Base-by-base conservation (phyloP, 2,888 invertebrate species). In the Acanthosoma haemorrhoidale region DNA sequence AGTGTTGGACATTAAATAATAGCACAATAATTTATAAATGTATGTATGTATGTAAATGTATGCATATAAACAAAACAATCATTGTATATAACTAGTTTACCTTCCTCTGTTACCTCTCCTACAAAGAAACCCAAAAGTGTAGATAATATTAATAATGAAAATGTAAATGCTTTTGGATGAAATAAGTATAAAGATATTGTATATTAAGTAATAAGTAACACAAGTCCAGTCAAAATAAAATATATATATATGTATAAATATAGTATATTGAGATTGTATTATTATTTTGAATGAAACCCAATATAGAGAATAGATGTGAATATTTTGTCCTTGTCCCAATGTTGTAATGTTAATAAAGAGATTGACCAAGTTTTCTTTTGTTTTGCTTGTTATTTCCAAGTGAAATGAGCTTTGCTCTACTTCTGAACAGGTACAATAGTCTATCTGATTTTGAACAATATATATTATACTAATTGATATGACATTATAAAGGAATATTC, bases 251-350 rank as follows among this genome's bases (percentile, higher is more conserved):
- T 66, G 41, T 51, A 66, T 43, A 66, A 51, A 66, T 66, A 66
- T 66, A 66, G 43, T 11, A 13, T 66, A 51, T 66, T 61, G 41
- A 66, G 51, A 66, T 66, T 66, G 66, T 51, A 66, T 51, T 66
- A 64, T 64, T 64, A 66, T 66, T 66, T 66, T 66, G 43, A 66
- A 51, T 51, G 51, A 66, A 66, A 51, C 51, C 41, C 66, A 64
- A 64, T 18, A 66, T 66, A 66, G 66, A 66, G 18, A 66, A 66
- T 51, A 66, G 51, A 66, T 66, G 66, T 66, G 51, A 66, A 66
- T 66, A 66, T 66, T 66, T 66, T 66, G 66, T 66, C 41, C 51
- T 59, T 66, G 29, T 66, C 66, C 43, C 31, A 51, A 43, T 64
- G 64, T 64, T 39, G 51, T 51, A 66, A 51, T 43, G 43, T 66